Conservation (phyloP, 2,888 invertebrate species). For the Mythimna loreyi region DNA sequence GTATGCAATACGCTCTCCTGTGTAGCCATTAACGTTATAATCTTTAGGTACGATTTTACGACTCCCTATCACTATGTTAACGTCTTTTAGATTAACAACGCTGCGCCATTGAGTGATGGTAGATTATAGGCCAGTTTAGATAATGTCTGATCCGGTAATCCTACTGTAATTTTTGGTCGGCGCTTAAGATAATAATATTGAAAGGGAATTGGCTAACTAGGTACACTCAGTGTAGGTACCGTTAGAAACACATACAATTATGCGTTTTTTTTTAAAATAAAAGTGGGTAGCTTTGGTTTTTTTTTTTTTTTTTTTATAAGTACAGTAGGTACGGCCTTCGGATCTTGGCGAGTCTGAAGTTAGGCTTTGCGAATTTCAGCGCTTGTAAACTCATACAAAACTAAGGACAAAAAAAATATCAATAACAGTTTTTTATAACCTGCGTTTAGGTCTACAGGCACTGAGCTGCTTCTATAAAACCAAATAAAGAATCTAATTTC, state of each 20-base stretch:
- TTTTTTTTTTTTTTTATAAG: too few relatives aligned
- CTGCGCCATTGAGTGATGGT: slow-evolving; percentile 29
- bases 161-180: slow-evolving; percentile 20
- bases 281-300: too few relatives aligned
- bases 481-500: too few relatives aligned
- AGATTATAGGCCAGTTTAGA: slow-evolving; percentile 42
- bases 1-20: slow-evolving; percentile 69
- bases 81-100: slow-evolving; percentile 24
- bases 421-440: too few relatives aligned
- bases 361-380: too few relatives aligned
- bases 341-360: too few relatives aligned
- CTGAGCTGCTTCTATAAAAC: too few relatives aligned
- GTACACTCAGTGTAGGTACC: neutral
- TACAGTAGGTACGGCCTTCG: too few relatives aligned
- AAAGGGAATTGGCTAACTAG: neutral
- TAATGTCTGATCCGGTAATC: slow-evolving; percentile 49
- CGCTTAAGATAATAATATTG: slow-evolving; percentile 14
- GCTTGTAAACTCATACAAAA: too few relatives aligned
- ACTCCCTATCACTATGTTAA: slow-evolving; percentile 29
- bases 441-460: too few relatives aligned
- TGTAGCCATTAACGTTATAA: slow-evolving; percentile 14
- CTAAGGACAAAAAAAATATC: too few relatives aligned
- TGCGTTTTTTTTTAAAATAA: neutral
- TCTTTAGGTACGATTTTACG: slow-evolving; percentile 18
- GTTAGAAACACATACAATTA: neutral